A percentile compares a stretch with the other conserved stretches of the same genome.
These are phyloP conservation scores for Callyntrura guangdongensis DNA, from an alignment of 2,888 invertebrate species.

Conservation along the genomic window DNA sequence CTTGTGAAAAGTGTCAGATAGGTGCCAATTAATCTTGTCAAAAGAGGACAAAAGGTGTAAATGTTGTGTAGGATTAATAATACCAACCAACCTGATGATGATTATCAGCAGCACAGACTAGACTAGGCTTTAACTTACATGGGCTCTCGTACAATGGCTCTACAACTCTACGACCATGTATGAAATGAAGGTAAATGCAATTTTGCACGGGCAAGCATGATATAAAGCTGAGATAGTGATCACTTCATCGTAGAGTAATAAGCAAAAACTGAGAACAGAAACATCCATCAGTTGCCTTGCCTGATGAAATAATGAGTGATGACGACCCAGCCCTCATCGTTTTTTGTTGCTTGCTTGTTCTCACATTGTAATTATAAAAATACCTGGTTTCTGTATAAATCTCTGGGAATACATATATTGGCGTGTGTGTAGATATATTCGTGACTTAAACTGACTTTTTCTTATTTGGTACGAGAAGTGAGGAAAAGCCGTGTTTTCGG, in stretches of 20 bases:
- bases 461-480: neutral
- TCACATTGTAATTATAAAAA: conserved; percentile 47
- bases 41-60: conserved; percentile 57
- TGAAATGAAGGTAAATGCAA: neutral
- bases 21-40: conserved; percentile 67
- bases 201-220: neutral
- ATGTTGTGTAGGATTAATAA: conserved; percentile 11
- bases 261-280: neutral
- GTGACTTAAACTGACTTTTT: conserved; percentile 30
- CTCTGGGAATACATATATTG: neutral
- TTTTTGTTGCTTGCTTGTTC: conserved; percentile 33
- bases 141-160: too few relatives aligned
- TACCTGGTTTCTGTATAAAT: neutral
- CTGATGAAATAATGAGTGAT: conserved; percentile 26
- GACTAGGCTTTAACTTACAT: conserved; percentile 7
- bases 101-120: conserved; percentile 17
- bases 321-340: conserved; percentile 27
- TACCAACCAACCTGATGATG: neutral
- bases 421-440: neutral
- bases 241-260: neutral
- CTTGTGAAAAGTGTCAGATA: conserved; percentile 51
- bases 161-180: neutral
- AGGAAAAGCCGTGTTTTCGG: conserved; percentile 48
- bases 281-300: neutral
- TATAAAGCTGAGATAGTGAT: neutral